These are phyloP conservation scores for Nymphalis urticae DNA, from an alignment of 2,888 invertebrate genomes.

Conservation along the genomic window DNA sequence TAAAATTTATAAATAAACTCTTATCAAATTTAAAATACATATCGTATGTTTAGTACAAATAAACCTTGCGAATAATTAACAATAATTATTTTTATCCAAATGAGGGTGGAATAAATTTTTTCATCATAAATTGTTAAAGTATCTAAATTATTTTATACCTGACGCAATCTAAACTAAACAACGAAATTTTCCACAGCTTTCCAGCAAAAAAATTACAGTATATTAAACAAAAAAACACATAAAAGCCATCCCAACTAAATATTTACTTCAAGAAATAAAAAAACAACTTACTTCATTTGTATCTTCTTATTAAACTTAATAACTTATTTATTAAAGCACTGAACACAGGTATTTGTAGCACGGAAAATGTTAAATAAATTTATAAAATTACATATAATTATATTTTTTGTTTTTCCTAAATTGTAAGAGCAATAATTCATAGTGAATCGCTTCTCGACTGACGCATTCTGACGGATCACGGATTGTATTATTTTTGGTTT, in stretches of 20 bases:
- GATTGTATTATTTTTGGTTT: constrained; percentile 1
- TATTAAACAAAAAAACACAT: not conserved
- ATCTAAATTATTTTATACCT: too few species aligned
- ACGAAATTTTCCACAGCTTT: not conserved
- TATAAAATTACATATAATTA: constrained; percentile 7
- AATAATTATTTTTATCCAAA: not conserved
- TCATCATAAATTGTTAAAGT: not conserved
- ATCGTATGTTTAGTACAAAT: too few species aligned
- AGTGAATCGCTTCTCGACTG: constrained; percentile 16
- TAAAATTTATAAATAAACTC: too few species aligned
- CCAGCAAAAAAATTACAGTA: not conserved
- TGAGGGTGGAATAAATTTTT: not conserved
- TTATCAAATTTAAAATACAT: too few species aligned
- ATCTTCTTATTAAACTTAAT: constrained; percentile 21
- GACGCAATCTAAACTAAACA: not conserved
- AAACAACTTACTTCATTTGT: constrained; percentile 43
- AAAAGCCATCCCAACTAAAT: not conserved
- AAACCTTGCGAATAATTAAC: not conserved
- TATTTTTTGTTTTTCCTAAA: not conserved
- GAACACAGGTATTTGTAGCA: constrained; percentile 24
- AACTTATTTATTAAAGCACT: constrained; percentile 25
- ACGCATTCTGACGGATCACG: constrained; percentile 16
- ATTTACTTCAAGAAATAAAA: constrained; percentile 12
- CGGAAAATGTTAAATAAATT: not conserved
- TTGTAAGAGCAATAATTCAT: constrained; percentile 9